Evolutionary conservation across 2,113 vertebrate genomes (phyloP).

Genomic region (Ophiodon elongatus): DNA sequence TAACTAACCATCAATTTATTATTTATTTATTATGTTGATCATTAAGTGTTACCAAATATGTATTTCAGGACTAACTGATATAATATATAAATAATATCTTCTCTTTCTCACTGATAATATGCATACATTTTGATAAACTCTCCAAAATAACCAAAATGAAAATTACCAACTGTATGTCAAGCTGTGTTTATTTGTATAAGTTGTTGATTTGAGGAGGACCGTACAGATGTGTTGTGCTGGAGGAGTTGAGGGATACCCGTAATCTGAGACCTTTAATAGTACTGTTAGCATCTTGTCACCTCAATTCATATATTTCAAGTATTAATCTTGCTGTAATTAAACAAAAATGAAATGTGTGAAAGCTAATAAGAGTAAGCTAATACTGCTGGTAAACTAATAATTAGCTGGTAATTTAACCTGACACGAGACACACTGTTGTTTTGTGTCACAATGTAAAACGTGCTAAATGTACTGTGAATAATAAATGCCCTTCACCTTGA

Average conservation of each 20-base stretch:
- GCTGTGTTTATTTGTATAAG: neutral
- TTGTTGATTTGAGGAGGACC: neutral
- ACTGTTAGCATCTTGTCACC: neutral
- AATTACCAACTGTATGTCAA: neutral
- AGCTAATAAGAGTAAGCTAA: neutral
- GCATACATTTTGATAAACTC: too few relatives aligned
- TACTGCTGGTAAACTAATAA: neutral
- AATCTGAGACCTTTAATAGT: neutral
- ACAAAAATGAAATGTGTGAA: too few relatives aligned
- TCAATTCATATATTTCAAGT: too few relatives aligned
- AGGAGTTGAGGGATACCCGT: neutral
- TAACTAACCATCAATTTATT: too few relatives aligned
- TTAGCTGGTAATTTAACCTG: neutral
- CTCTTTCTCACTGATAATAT: too few relatives aligned
- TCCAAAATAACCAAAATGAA: neutral
- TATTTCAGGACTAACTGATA: too few relatives aligned
- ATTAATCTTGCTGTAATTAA: too few relatives aligned
- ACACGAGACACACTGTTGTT: neutral
- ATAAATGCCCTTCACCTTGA: conserved; percentile 86
- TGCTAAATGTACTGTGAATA: neutral
- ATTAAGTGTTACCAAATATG: too few relatives aligned
- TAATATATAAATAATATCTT: too few relatives aligned
- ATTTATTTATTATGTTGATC: too few relatives aligned
- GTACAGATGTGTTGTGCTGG: too few relatives aligned
- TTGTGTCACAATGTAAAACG: neutral